These are phyloP conservation scores for Chouioia cunea DNA, from an alignment of 2,888 invertebrate species.

Conservation along the genomic window DNA sequence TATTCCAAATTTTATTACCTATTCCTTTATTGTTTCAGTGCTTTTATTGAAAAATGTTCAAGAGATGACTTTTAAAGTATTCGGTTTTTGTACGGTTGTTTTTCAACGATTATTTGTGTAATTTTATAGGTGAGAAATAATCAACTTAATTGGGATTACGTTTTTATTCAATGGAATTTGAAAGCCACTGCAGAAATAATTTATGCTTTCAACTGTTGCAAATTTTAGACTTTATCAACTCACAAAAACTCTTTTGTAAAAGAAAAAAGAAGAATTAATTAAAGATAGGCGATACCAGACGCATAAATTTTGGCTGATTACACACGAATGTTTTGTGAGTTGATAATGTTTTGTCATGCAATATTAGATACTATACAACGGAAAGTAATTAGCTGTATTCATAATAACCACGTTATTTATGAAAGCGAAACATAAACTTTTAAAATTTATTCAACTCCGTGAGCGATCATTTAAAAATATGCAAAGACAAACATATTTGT, in stretches of 20 bases:
- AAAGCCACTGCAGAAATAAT: conserved; percentile 4
- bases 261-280: conserved; percentile 25
- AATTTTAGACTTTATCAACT: no score
- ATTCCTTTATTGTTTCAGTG: conserved; percentile 32
- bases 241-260: conserved; percentile 14
- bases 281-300: conserved; percentile 36
- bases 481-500: not conserved
- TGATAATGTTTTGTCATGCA: conserved; percentile 31
- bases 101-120: not conserved
- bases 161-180: not conserved
- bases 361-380: conserved; percentile 17
- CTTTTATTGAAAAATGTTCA: conserved; percentile 23
- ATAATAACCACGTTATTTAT: no score
- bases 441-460: no score
- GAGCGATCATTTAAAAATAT: no score
- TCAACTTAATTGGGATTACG: not conserved
- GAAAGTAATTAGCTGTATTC: conserved; percentile 26
- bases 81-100: not conserved
- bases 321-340: conserved; percentile 16
- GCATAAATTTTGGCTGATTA: conserved; percentile 31
- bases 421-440: no score
- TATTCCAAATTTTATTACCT: not conserved
- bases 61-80: not conserved
- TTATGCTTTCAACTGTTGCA: not conserved
- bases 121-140: not conserved